Percentiles rank a stretch among this genome's conserved stretches.
phyloP scores from a whole-genome alignment of 2,797 vertebrate genomes.

The Jordanella pulchra region DNA sequence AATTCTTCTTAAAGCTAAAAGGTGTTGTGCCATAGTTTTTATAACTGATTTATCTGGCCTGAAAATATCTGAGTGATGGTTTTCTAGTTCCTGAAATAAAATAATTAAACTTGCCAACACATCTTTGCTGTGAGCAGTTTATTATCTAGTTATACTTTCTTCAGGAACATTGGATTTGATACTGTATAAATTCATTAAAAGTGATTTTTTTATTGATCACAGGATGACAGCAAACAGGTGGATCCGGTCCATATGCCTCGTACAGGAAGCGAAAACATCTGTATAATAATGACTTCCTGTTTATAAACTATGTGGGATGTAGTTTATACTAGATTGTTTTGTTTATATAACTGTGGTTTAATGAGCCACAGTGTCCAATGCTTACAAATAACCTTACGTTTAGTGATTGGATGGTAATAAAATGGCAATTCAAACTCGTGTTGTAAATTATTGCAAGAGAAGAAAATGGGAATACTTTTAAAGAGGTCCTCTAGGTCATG shows the following conservation, averaged over 20 bases:
- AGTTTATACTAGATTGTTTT: background rate
- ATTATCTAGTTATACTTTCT: background rate
- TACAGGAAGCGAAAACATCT: background rate
- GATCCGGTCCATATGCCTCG: background rate
- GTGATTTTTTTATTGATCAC: background rate
- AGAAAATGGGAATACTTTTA: background rate
- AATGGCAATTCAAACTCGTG: background rate
- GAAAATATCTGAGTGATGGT: too few relatives aligned
- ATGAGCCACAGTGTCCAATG: background rate
- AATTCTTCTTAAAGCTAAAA: too few relatives aligned
- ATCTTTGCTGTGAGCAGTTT: background rate
- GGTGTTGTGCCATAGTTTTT: too few relatives aligned
- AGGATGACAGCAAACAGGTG: background rate
- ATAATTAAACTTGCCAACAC: background rate
- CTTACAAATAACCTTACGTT: background rate
- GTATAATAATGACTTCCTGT: background rate
- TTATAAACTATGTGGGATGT: background rate
- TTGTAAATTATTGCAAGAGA: background rate
- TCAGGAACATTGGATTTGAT: background rate
- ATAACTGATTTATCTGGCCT: too few relatives aligned
- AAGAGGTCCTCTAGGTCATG: background rate
- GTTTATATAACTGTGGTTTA: constrained; percentile 6
- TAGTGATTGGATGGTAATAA: background rate
- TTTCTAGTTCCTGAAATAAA: too few relatives aligned
- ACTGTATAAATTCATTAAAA: background rate